phyloP scores from a whole-genome alignment of 2,888 invertebrate genomes.

The Caenorhabditis sinica region DNA sequence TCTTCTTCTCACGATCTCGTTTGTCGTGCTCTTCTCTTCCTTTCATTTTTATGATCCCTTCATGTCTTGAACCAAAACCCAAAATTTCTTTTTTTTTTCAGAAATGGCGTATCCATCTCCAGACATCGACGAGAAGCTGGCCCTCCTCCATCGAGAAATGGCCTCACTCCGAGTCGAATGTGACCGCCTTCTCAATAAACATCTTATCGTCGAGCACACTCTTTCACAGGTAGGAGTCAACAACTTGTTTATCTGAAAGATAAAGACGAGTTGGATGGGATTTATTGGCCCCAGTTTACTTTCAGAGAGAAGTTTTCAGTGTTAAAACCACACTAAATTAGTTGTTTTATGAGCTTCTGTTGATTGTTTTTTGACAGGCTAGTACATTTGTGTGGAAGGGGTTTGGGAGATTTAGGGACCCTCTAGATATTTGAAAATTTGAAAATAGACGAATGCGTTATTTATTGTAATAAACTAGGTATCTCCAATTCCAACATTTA shows the following conservation, averaged over 20 bases:
- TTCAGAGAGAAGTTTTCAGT: constrained; percentile 3
- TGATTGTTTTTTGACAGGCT: background rate
- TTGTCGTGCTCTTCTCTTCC: background rate
- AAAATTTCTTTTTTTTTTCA: constrained; percentile 7
- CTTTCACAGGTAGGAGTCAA: constrained; percentile 67
- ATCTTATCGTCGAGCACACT: constrained; percentile 80
- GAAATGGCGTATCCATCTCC: constrained; percentile 58
- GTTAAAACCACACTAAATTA: background rate
- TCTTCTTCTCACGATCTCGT: constrained; percentile 28
- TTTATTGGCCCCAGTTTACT: constrained; percentile 33
- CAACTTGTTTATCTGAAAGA: constrained; percentile 29
- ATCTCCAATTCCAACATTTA: too few relatives aligned
- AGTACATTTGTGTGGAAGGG: background rate
- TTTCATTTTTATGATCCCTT: background rate
- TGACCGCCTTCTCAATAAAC: constrained; percentile 85
- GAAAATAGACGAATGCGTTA: too few relatives aligned
- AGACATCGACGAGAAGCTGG: constrained; percentile 71
- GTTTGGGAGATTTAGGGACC: background rate
- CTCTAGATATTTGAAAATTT: too few relatives aligned
- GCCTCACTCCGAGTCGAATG: constrained; percentile 87
- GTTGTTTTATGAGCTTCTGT: constrained; percentile 4
- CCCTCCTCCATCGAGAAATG: constrained; percentile 85
- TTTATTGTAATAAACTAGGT: too few relatives aligned
- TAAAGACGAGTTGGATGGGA: constrained; percentile 5
- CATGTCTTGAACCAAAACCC: too few relatives aligned